A percentile compares a stretch with the other conserved stretches of the same genome.
Evolutionary conservation across 2,888 invertebrate genomes (phyloP).

Genomic region (Eilema sororculum): DNA sequence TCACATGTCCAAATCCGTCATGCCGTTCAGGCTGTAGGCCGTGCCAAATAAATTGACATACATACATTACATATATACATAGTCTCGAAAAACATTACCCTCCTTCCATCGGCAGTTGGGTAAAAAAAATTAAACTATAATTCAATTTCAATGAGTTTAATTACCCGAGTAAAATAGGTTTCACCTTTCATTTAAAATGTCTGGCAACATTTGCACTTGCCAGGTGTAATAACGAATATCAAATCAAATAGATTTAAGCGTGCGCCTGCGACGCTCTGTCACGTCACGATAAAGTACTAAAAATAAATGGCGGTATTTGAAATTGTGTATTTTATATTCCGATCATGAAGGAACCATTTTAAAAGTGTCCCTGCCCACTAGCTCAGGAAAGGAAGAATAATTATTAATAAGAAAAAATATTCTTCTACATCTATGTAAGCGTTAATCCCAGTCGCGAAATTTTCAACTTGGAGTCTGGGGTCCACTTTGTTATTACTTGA

Average conservation of each 20-base stretch:
- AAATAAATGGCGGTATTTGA: slow-evolving; percentile 45
- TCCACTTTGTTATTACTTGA: neutral
- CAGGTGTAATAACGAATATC: slow-evolving; percentile 33
- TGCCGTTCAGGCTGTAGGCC: no score
- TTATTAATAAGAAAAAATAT: no score
- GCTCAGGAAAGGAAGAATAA: slow-evolving; percentile 5
- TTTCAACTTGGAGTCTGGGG: no score
- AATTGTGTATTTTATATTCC: slow-evolving; percentile 56
- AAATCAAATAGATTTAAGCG: slow-evolving; percentile 38
- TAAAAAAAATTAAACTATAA: no score
- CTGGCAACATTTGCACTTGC: slow-evolving; percentile 18
- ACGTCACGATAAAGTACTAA: slow-evolving; percentile 58
- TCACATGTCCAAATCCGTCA: no score
- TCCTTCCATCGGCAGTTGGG: no score
- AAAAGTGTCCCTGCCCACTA: slow-evolving; percentile 35
- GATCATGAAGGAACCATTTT: slow-evolving; percentile 31
- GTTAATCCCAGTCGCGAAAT: no score
- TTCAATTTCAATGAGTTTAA: neutral
- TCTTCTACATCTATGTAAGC: no score
- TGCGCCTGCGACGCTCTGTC: slow-evolving; percentile 30
- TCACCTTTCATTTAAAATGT: neutral
- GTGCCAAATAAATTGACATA: no score
- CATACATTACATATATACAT: no score
- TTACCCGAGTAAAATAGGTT: neutral
- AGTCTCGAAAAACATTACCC: no score